Percentiles rank a stretch among this genome's conserved stretches.
Evolutionary conservation across 2,113 vertebrate genomes (phyloP).

Genomic region (Cyprinodon variegatus): DNA sequence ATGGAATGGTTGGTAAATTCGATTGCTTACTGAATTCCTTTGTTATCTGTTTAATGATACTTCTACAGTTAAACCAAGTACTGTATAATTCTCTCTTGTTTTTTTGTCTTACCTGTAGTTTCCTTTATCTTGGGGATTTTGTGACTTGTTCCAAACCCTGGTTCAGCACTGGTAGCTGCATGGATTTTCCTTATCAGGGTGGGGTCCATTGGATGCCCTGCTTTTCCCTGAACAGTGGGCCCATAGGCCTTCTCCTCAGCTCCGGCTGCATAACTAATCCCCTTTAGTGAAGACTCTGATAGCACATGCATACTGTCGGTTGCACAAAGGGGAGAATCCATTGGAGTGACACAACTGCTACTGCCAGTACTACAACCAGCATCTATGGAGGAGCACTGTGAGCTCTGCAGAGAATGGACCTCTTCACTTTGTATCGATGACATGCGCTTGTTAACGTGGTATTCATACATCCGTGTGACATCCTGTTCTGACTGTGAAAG

Average conservation of each 20-base stretch:
- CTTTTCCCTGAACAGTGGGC: conserved; percentile 83
- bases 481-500: conserved; percentile 83
- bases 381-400: conserved; percentile 95
- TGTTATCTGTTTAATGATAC: not conserved
- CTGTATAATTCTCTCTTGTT: conserved; percentile 18
- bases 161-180: conserved; percentile 87
- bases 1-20: not conserved
- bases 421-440: conserved; percentile 94
- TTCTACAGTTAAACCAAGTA: not conserved
- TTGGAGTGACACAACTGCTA: conserved; percentile 88
- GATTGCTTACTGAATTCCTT: not conserved
- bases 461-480: conserved; percentile 86
- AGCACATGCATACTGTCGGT: conserved; percentile 86
- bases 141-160: conserved; percentile 86
- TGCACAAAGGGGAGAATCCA: conserved; percentile 92
- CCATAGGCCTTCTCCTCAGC: conserved; percentile 86
- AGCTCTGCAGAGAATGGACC: conserved; percentile 92
- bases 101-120: conserved; percentile 97
- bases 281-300: conserved; percentile 85
- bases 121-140: conserved; percentile 97
- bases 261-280: conserved; percentile 77
- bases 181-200: conserved; percentile 89
- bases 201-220: conserved; percentile 85
- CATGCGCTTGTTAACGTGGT: conserved; percentile 93
- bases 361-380: conserved; percentile 94